A percentile compares a stretch with the other conserved stretches of the same genome.
Conservation (phyloP, 2,888 invertebrate genomes). For the Agrotis puta region DNA sequence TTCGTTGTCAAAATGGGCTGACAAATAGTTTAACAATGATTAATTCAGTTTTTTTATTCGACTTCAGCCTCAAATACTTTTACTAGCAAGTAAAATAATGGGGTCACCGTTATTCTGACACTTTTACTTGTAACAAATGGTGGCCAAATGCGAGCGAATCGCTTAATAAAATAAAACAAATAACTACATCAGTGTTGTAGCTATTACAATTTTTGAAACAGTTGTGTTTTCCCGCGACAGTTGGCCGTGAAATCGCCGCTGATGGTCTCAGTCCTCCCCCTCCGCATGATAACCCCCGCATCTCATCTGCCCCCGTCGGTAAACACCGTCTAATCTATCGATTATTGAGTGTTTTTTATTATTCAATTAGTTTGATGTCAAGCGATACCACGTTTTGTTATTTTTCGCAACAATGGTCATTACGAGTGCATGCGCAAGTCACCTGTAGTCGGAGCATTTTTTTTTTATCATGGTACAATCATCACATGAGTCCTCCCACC, state of each 20-base stretch:
- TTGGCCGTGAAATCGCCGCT: conserved; percentile 75
- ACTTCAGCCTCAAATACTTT: background rate
- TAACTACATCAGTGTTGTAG: background rate
- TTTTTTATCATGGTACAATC: too few relatives aligned
- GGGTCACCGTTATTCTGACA: background rate
- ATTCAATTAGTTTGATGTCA: conserved; percentile 59
- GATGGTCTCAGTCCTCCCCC: conserved; percentile 46
- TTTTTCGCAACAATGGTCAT: too few relatives aligned
- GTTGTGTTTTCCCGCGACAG: conserved; percentile 67
- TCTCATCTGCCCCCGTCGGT: conserved; percentile 53
- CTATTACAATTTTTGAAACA: conserved; percentile 29
- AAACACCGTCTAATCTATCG: conserved; percentile 56
- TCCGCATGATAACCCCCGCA: conserved; percentile 30
- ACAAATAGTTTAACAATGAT: too few relatives aligned
- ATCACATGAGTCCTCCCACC: too few relatives aligned
- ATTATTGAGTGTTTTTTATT: conserved; percentile 52
- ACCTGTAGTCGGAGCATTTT: too few relatives aligned
- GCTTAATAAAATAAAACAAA: too few relatives aligned
- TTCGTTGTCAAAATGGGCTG: too few relatives aligned
- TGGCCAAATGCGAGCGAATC: too few relatives aligned
- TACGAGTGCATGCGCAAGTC: too few relatives aligned
- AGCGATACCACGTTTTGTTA: conserved; percentile 46
- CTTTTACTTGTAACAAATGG: background rate
- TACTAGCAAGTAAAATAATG: background rate
- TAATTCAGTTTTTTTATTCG: too few relatives aligned